These are phyloP conservation scores for Taphrorychus bicolor DNA, from an alignment of 2,888 invertebrate species.

Conservation along the genomic window DNA sequence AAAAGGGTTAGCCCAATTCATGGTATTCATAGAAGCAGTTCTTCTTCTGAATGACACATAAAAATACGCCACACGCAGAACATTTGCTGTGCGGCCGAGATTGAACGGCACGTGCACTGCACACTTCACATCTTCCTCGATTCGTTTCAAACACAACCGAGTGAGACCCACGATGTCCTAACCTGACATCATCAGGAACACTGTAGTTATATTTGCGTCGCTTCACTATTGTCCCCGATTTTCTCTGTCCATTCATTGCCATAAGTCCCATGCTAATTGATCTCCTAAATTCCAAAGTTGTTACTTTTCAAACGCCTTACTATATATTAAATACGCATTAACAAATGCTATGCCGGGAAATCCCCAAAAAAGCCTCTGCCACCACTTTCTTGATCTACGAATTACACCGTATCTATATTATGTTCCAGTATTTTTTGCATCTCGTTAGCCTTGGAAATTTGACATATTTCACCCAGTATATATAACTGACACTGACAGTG, in stretches of 20 bases:
- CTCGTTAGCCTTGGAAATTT: too few relatives aligned
- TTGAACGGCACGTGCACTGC: slow-evolving; percentile 20
- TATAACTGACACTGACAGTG: too few relatives aligned
- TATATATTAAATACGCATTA: slow-evolving; percentile 36
- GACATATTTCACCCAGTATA: too few relatives aligned
- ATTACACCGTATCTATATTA: slow-evolving; percentile 49
- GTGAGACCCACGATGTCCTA: slow-evolving; percentile 30
- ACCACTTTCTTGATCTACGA: slow-evolving; percentile 51
- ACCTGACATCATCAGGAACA: slow-evolving; percentile 3
- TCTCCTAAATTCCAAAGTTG: slow-evolving; percentile 24
- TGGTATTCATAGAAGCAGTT: background rate
- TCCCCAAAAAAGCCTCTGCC: slow-evolving; percentile 41
- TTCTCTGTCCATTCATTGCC: slow-evolving; percentile 14
- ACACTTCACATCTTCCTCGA: slow-evolving; percentile 36
- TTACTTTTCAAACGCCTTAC: slow-evolving; percentile 11
- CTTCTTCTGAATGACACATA: background rate
- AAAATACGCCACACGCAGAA: background rate
- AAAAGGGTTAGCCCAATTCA: background rate
- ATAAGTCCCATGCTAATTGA: slow-evolving; percentile 23
- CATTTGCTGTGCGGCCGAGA: slow-evolving; percentile 10
- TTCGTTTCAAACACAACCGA: slow-evolving; percentile 21
- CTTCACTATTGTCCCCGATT: slow-evolving; percentile 18
- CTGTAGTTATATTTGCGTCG: slow-evolving; percentile 18
- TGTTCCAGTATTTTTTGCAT: too few relatives aligned
- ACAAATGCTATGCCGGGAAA: slow-evolving; percentile 46